Evolutionary conservation across 2,888 invertebrate species (phyloP), one percentile per base, ranked within the genome.

Genomic region (Leucoptera coffeella): DNA sequence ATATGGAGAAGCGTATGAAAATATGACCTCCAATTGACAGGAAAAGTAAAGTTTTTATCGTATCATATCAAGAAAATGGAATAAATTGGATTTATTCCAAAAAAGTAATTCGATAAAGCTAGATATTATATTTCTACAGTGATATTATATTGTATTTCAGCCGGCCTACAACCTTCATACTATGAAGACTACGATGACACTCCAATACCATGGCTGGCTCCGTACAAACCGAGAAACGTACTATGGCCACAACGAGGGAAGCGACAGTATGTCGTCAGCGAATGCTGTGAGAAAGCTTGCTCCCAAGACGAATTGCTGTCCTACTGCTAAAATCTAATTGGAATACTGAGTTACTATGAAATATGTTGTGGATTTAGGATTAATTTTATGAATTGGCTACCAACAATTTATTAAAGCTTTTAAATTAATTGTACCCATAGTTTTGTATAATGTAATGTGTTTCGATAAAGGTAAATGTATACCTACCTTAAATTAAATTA

Each of bases 251-350:
- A 37, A 13, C 39, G 50, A 3, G 45, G 44, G 10, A 58, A 57
- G 33, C 41, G 53, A n/a, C 38, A 32, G 19, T 25, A 23, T 13
- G 38, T 57, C 9, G 54, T 56, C 30, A 47, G 31, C 30, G 60
- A 58, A 30, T 60, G 60, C 38, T 59, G 60, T 22, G 51, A 54
- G 6, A 60, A 58, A 20, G 38, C 56, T 0, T 60, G 60, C 38
- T 49, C 41, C 20, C 23, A 50, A 25, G 38, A 32, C 26, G 54
- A 57, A 33, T 39, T 59, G 2, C 30, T 47, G 21, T 37, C 43
- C 3, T 59, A 57, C 31, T 60, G 59, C 32, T 52, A 40, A 31
- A n/a, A n/a, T n/a, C n/a, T n/a, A n/a, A n/a, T n/a, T n/a, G n/a
- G n/a, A n/a, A n/a, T n/a, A n/a, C n/a, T n/a, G n/a, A n/a, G n/a